Conservation (phyloP, 2,888 invertebrate species). For the Spodoptera exigua region DNA sequence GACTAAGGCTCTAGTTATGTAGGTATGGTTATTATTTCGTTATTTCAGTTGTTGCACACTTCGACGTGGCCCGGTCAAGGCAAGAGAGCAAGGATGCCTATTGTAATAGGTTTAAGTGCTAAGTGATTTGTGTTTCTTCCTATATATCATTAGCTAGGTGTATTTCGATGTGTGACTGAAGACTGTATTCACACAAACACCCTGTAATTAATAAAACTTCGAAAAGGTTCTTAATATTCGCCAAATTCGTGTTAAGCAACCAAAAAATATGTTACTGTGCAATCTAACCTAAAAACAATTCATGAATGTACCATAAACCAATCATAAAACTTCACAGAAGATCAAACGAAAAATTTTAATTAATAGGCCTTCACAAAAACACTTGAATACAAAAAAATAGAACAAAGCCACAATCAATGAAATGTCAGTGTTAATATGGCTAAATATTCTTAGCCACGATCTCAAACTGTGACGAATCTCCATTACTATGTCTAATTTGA, state of each 20-base stretch:
- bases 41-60: constrained; percentile 9
- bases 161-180: no score
- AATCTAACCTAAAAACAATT: no score
- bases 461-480: constrained; percentile 51
- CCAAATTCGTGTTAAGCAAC: no score
- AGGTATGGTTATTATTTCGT: constrained; percentile 10
- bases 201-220: no score
- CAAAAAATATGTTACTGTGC: no score
- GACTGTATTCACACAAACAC: no score
- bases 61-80: constrained; percentile 26
- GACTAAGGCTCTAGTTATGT: constrained; percentile 8
- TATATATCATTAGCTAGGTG: no score
- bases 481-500: constrained; percentile 62
- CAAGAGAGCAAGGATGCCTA: constrained; percentile 19
- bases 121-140: no score
- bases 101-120: no score
- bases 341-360: not conserved
- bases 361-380: not conserved
- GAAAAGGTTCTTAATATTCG: no score
- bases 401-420: constrained; percentile 32
- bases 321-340: no score
- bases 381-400: constrained; percentile 12
- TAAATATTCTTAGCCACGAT: constrained; percentile 45
- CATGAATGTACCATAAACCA: no score
- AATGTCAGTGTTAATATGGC: constrained; percentile 50